Base-by-base conservation (phyloP, 1,140 invertebrate species). In the Drosophila quadrilineata region DNA sequence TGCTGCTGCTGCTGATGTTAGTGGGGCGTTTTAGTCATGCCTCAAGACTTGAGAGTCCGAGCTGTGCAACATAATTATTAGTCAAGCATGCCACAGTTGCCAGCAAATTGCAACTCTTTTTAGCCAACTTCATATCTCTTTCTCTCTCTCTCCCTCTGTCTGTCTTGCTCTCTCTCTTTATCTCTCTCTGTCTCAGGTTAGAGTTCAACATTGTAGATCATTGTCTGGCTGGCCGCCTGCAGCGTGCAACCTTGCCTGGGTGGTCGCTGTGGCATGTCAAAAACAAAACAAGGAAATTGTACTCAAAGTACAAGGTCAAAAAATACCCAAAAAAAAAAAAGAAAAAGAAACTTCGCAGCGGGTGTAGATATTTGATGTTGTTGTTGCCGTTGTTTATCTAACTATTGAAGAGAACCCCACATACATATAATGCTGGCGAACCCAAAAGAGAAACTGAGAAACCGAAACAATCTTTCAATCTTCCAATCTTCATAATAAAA, bases 1-100 rank as follows among this genome's bases (percentile, higher is more conserved):
- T 65, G 49, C 64, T 74, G 54, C 57, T 66, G 49, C 17, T 21
- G 10, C 3, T 56, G 16, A 21, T 19, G 22, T 35, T 49, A 84
- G 85, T 84, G 77, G 77, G 76, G 77, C 77, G 79, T 82, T 82
- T 62, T 82, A 84, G 77, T 76, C 79, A 73, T 82, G 60, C 71
- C 53, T 45, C 52, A 59, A 31, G 19, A 71, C 35, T 54, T 60
- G 38, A 59, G 1, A 3, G 22, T 35, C 29, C 26, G 56, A 28
- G 14, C 63, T 76, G 65, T 70, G 77, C 54, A 41, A 46, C 28
- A 58, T 82, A 76, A 84, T 82, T 82, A 84, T 85, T 70, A 84
- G 73, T 75, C 58, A 57, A 67, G 59, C 67, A 73, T 73, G 77
- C 52, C 63, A 73, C 59, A 73, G 63, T 84, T 62, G 64, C 70